phyloP scores from a whole-genome alignment of 2,888 invertebrate genomes.

The Petrolisthes cinctipes region DNA sequence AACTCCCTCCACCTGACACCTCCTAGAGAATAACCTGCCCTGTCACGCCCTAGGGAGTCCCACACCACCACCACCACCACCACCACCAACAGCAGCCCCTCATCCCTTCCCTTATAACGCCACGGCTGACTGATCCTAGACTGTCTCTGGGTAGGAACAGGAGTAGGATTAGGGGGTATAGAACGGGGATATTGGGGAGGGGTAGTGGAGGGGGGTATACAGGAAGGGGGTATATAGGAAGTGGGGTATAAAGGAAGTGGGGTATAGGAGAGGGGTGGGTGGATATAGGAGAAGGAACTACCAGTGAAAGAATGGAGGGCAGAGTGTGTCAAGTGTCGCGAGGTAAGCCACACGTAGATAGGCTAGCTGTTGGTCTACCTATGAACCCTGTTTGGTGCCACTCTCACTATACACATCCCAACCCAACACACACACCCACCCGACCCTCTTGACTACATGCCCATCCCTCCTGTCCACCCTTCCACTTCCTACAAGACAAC shows the following conservation, averaged over 20 bases:
- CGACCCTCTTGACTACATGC: neutral
- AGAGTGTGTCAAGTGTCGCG: conserved; percentile 37
- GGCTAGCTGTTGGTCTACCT: neutral
- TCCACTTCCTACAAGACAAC: neutral
- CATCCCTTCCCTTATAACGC: neutral
- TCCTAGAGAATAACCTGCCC: conserved; percentile 12
- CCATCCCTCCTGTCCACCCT: neutral
- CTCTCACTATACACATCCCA: neutral
- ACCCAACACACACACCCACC: neutral
- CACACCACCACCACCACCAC: neutral
- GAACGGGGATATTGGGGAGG: no score
- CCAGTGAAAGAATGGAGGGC: neutral
- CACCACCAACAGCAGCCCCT: neutral
- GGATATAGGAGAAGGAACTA: neutral
- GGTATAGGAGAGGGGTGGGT: neutral
- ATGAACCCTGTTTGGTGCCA: neutral
- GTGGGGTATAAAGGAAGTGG: no score
- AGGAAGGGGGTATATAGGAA: no score
- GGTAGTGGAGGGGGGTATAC: no score
- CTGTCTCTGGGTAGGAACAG: no score
- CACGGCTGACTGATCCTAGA: no score
- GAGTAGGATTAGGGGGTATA: no score
- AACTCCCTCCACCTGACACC: conserved; percentile 44
- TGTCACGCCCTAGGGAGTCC: conserved; percentile 30
- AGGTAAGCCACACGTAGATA: conserved; percentile 32